Evolutionary conservation across 2,113 vertebrate genomes (phyloP).

Genomic region (Elanus axillaris): DNA sequence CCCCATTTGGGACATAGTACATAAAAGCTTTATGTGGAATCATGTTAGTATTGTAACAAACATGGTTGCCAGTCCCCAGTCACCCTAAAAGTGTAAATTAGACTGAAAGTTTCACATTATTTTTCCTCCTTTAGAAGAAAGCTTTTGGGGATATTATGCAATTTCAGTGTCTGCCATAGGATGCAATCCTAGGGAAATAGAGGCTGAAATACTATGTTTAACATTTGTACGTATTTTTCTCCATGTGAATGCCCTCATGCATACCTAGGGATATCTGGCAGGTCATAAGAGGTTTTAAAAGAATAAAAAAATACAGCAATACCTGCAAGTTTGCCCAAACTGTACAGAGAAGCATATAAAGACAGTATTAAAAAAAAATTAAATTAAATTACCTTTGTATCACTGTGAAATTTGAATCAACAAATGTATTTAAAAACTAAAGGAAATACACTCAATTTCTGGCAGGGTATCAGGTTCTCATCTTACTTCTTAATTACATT

Average conservation of each 20-base stretch:
- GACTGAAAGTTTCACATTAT: background rate
- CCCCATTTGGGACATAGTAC: background rate
- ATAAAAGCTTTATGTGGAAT: background rate
- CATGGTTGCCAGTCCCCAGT: background rate
- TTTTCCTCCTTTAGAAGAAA: background rate
- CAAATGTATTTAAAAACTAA: background rate
- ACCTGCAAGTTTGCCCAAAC: background rate
- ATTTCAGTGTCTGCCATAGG: background rate
- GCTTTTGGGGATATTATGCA: background rate
- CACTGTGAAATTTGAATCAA: slow-evolving; percentile 21
- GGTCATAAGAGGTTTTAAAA: background rate
- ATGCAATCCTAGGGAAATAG: background rate
- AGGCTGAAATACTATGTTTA: background rate
- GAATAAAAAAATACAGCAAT: background rate
- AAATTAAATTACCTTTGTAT: background rate
- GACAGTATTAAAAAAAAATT: slow-evolving; percentile 16
- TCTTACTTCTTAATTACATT: background rate
- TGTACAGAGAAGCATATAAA: background rate
- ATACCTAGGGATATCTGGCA: background rate
- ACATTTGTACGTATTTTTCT: background rate
- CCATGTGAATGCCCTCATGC: background rate
- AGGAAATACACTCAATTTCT: background rate
- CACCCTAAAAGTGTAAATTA: background rate
- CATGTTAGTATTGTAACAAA: background rate
- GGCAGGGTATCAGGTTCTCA: background rate